Base-by-base conservation (phyloP, 2,888 invertebrate species). In the Synergus gifuensis region DNA sequence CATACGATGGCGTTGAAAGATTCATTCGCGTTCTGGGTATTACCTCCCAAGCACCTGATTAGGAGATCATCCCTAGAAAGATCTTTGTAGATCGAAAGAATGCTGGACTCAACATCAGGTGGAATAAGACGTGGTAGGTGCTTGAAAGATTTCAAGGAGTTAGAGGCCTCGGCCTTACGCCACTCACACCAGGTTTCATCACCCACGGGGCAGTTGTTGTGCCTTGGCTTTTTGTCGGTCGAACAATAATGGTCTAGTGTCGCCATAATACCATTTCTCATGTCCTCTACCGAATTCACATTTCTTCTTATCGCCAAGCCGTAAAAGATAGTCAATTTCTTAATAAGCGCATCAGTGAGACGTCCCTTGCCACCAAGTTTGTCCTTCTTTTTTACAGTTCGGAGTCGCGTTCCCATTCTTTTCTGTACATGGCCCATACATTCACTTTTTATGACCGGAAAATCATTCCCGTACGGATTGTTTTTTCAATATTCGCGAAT, bases 291-390 rank as follows among this genome's bases (percentile, higher is more conserved):
- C 49, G 63, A 80, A 63, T 82, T 62, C 36, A 67, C 58, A 66
- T 86, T 82, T 80, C 82, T 78, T 73, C 84, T 60, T 46, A 86
- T 85, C 22, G 83, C 85, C 60, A 85, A 78, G 7, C 83, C 84
- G 64, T 85, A 86, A 76, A 84, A 85, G 22, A 49, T 76, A 14
- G 81, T 78, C 7, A 85, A 66, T 82, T 85, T 85, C 79, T 85
- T 82, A 18, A 84, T 83, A 0, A 85, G 67, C 28, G 69, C 46
- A 60, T 81, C 83, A 4, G 83, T 84, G 5, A 83, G 46, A 73
- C 77, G 73, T 42, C 77, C 80, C 62, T 76, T 83, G n/a, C 83
- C 82, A 11, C 79, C 81, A 1, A 84, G 80, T 66, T 83, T 77
- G 49, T 84, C 46, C 4, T 36, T 40, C 77, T 82, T 78, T 78